Base-by-base conservation (phyloP, 2,888 invertebrate genomes). In the Ormyrus rosae region DNA sequence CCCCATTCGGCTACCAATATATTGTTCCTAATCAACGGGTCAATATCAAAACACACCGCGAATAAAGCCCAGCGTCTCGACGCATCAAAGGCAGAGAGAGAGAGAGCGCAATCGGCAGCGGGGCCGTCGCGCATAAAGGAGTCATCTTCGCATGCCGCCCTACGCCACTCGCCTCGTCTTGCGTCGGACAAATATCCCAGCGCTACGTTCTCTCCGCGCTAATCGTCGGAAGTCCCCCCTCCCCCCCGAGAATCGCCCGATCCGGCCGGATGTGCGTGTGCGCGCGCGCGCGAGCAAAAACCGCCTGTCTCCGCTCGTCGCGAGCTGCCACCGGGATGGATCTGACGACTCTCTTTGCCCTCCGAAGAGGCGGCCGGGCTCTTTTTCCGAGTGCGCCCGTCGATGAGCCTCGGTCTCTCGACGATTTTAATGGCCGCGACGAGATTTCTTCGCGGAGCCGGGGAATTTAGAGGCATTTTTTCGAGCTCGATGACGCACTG, bases 91-190 rank as follows among this genome's bases (percentile, higher is more conserved):
- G 19, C 19, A n/a, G n/a, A n/a, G n/a, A n/a, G n/a, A n/a, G n/a
- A 19, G 19, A 19, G 19, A 19, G 19, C 2, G 19, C 19, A 19
- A 19, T 2, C 19, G 19, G 1, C 19, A 19, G 19, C 19, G 19
- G 19, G 19, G 19, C 19, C 19, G 19, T 19, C 19, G 19, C 19
- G 19, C 19, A 19, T 19, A 19, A 19, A 19, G 19, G 19, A 19
- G 19, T 19, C 19, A 19, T 19, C 19, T 19, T 19, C 85, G 86
- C 86, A 85, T 79, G 83, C 84, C 11, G 5, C 11, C n/a, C 5
- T 56, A 56, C 3, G 9, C 4, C 5, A n/a, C 55, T 56, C 55
- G 11, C 55, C 55, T 11, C 19, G 19, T 19, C 19, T 19, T 19
- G 19, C 19, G 1, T 19, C 19, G 19, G 1, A 19, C 19, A 19